Evolutionary conservation across 2,888 invertebrate genomes (phyloP).

Genomic region (Luperina testacea): DNA sequence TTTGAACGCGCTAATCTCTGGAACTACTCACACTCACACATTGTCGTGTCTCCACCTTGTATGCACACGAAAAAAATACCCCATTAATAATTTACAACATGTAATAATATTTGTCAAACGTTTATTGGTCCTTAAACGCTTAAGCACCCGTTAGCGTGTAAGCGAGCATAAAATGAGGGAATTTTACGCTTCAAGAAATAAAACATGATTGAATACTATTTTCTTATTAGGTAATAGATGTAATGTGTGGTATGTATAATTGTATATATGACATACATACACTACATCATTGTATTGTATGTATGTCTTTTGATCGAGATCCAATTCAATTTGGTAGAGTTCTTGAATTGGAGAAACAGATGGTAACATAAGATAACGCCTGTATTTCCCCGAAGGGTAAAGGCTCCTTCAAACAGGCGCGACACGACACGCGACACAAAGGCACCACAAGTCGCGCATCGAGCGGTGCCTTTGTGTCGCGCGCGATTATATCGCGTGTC

Average conservation of each 20-base stretch:
- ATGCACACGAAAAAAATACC: slow-evolving; percentile 21
- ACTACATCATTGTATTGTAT: too few species aligned
- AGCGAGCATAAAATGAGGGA: slow-evolving; percentile 53
- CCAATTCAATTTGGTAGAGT: too few species aligned
- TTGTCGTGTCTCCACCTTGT: background rate
- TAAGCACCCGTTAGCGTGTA: slow-evolving; percentile 39
- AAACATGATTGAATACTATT: slow-evolving; percentile 48
- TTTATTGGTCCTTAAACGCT: slow-evolving; percentile 48
- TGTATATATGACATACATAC: too few species aligned
- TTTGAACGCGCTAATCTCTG: background rate
- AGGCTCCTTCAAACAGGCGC: too few species aligned
- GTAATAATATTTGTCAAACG: slow-evolving; percentile 51
- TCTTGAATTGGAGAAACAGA: too few species aligned
- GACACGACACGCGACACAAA: too few species aligned
- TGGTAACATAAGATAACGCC: too few species aligned
- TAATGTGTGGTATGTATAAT: background rate
- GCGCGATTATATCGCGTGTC: too few species aligned
- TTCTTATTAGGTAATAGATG: slow-evolving; percentile 33
- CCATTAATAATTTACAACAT: slow-evolving; percentile 40
- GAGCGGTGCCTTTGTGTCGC: too few species aligned
- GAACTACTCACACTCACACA: background rate
- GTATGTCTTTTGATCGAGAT: too few species aligned
- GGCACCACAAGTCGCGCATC: too few species aligned
- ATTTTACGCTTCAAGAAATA: slow-evolving; percentile 54
- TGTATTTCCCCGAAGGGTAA: too few species aligned